These are phyloP conservation scores for Aethes cnicana DNA, from an alignment of 2,888 invertebrate genomes.

Conservation along the genomic window DNA sequence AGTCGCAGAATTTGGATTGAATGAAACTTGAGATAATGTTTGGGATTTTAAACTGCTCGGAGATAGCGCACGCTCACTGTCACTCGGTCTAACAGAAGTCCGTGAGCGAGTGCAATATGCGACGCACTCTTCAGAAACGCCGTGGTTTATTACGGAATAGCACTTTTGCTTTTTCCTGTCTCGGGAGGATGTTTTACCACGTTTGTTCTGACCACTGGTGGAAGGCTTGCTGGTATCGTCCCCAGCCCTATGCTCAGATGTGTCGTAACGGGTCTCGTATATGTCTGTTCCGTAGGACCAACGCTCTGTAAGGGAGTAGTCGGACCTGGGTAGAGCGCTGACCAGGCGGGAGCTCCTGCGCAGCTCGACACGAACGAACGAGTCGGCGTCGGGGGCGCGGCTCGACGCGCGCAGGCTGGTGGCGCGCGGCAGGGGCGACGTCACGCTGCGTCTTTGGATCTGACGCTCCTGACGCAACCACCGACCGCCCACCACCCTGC, in stretches of 20 bases:
- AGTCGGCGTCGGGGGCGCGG: slow-evolving; percentile 65
- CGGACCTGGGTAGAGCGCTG: slow-evolving; percentile 69
- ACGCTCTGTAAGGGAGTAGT: slow-evolving; percentile 82
- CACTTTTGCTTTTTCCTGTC: slow-evolving; percentile 70
- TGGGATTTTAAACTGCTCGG: slow-evolving; percentile 52
- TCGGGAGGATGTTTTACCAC: slow-evolving; percentile 69
- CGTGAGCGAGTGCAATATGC: slow-evolving; percentile 77
- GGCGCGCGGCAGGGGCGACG: slow-evolving; percentile 67
- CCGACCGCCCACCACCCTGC: slow-evolving; percentile 83
- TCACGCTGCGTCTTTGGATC: slow-evolving; percentile 60
- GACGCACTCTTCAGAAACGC: slow-evolving; percentile 65
- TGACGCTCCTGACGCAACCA: slow-evolving; percentile 77
- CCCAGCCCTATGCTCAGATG: slow-evolving; percentile 61
- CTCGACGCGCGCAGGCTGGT: slow-evolving; percentile 59
- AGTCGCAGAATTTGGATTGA: slow-evolving; percentile 52
- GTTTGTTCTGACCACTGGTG: slow-evolving; percentile 52
- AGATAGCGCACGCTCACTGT: slow-evolving; percentile 69
- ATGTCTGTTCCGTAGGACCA: slow-evolving; percentile 82
- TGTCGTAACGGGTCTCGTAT: slow-evolving; percentile 76
- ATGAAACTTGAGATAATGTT: slow-evolving; percentile 46
- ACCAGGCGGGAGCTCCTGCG: slow-evolving; percentile 79
- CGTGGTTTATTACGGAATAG: slow-evolving; percentile 49
- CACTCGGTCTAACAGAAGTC: slow-evolving; percentile 71
- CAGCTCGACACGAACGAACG: slow-evolving; percentile 60
- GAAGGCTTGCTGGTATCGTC: slow-evolving; percentile 59